Percentiles rank a stretch among this genome's conserved stretches.
phyloP scores from a whole-genome alignment of 2,113 vertebrate genomes.

The Chaetodon auriga region DNA sequence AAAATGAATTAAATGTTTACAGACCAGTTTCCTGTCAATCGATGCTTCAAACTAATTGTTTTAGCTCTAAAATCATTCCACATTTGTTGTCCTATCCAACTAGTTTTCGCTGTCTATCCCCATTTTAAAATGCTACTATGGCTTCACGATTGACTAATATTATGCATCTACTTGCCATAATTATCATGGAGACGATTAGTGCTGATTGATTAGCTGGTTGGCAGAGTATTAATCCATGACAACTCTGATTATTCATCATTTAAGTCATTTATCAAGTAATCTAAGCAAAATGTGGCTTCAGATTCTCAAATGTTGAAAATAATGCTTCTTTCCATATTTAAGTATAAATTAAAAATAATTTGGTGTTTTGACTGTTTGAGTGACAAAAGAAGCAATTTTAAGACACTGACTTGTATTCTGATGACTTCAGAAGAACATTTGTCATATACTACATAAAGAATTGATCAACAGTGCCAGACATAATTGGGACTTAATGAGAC shows the following conservation, averaged over 20 bases:
- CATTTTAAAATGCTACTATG: neutral
- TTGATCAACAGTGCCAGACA: neutral
- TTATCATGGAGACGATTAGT: neutral
- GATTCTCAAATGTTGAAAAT: neutral
- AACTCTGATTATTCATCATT: conserved; percentile 1
- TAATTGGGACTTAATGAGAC: conserved; percentile 7
- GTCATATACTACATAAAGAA: neutral
- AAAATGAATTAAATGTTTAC: neutral
- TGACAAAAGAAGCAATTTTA: neutral
- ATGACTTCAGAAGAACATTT: neutral
- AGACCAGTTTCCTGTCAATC: neutral
- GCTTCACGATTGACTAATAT: neutral
- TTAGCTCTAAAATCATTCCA: neutral
- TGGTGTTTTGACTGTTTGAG: neutral
- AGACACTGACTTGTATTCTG: neutral
- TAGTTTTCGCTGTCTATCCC: neutral
- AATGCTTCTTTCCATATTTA: neutral
- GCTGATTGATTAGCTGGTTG: conserved; percentile 3
- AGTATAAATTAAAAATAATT: neutral
- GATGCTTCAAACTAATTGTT: neutral
- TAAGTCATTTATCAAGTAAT: neutral
- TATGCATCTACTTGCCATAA: neutral
- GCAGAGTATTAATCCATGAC: conserved; percentile 4
- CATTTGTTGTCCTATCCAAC: neutral
- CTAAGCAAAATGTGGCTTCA: neutral